Evolutionary conservation across 2,888 invertebrate species (phyloP), one percentile per base, ranked within the genome.

Genomic region (Drosophila borborema): DNA sequence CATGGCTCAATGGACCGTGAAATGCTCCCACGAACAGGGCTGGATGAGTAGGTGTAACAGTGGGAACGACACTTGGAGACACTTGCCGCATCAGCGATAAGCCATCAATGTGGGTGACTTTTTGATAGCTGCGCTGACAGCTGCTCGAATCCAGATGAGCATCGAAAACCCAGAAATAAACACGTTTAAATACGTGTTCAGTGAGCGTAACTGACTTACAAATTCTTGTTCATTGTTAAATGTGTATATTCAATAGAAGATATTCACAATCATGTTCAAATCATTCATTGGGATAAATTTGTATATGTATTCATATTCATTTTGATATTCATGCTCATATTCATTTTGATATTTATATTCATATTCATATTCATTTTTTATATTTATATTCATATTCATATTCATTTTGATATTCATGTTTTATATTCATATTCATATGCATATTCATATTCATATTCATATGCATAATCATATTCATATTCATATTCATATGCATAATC

Each of bases 1-100:
- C 73, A 72, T 55, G 78, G 70, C 62, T 56, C 82, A 85, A 81
- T 85, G 86, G 74, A 10, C 70, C 81, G 82, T 85, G 67, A 87
- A 87, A 79, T 77, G 16, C 70, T 64, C 20, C 38, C 59, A 43
- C 34, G 60, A 45, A 14, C 7, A 45, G 14, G 6, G 31, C 12
- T 5, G 31, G 3, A 3, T 10, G 14, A n/a, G 16, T 43, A 40
- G 40, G n/a, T 54, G 54, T 14, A 41, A 41, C 8, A 23, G 16
- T 20, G 53, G 38, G 53, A 23, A 54, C 20, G 53, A 16, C 20
- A 54, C 38, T 16, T 5, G 48, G 55, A 28, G 54, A 55, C 53
- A 70, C 53, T 66, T 74, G 66, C 56, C 64, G 65, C 70, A 38
- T 56, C 72, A 72, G 70, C 81, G 84, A 84, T 85, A 79, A 79